Evolutionary conservation across 2,797 vertebrate genomes (phyloP).

Genomic region (Zalophus californianus): DNA sequence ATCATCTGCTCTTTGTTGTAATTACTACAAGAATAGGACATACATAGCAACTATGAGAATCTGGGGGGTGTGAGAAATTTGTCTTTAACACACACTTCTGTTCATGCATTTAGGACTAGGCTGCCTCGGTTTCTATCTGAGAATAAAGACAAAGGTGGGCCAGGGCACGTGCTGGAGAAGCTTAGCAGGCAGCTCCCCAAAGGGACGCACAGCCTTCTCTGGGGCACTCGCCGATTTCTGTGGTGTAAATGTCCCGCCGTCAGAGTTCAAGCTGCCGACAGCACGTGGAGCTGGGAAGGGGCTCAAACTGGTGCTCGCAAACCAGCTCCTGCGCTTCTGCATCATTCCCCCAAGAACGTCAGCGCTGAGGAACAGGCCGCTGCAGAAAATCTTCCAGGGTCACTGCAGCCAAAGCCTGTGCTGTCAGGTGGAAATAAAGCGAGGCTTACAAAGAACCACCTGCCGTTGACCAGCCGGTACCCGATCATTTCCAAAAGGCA

Average conservation of each 20-base stretch:
- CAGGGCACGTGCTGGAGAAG: not conserved
- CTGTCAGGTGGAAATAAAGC: not conserved
- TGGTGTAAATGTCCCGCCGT: not conserved
- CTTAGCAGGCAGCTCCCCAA: not conserved
- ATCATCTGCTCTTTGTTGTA: not conserved
- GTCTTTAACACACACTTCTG: not conserved
- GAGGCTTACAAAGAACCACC: not conserved
- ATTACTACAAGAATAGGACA: not conserved
- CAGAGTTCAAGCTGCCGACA: not conserved
- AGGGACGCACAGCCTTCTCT: not conserved
- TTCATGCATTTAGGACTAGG: not conserved
- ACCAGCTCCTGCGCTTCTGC: not conserved
- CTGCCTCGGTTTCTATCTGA: not conserved
- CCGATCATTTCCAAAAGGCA: not conserved
- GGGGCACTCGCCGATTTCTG: not conserved
- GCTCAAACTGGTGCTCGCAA: not conserved
- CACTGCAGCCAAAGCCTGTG: rapidly evolving
- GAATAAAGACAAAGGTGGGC: rapidly evolving
- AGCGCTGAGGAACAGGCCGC: not conserved
- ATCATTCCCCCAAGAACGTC: not conserved
- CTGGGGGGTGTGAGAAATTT: not conserved
- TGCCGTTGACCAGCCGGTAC: not conserved
- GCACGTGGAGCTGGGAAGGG: not conserved
- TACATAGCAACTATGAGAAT: too few relatives aligned
- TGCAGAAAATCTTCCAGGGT: not conserved